Evolutionary conservation across 1,140 invertebrate genomes (phyloP).

Genomic region (Zaprionus ornatus): DNA sequence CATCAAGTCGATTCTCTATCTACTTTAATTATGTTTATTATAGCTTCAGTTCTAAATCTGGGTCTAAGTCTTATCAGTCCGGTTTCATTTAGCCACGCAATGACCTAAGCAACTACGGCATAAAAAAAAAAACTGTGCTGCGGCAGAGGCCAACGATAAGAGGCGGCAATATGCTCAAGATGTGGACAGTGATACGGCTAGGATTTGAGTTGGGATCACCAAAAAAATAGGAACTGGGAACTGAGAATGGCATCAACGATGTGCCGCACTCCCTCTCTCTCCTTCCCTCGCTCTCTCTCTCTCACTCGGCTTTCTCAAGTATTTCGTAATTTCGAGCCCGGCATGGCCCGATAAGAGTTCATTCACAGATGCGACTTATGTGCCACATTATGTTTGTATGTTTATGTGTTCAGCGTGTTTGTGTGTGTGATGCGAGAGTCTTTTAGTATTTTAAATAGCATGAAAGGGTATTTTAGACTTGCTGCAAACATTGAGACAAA

Average conservation of each 20-base stretch:
- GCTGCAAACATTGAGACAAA: not conserved
- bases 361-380: slow-evolving; percentile 64
- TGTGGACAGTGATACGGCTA: slow-evolving; percentile 39
- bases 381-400: slow-evolving; percentile 7
- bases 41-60: slow-evolving; percentile 24
- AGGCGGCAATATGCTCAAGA: slow-evolving; percentile 25
- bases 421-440: not conserved
- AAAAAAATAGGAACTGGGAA: not conserved
- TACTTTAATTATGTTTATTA: slow-evolving; percentile 7
- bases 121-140: slow-evolving; percentile 55
- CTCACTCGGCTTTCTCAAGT: slow-evolving; percentile 21
- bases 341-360: slow-evolving; percentile 69
- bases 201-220: slow-evolving; percentile 10
- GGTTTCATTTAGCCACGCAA: slow-evolving; percentile 36
- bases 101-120: slow-evolving; percentile 17
- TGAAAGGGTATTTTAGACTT: not conserved
- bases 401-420: not conserved
- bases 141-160: slow-evolving; percentile 49
- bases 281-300: not conserved
- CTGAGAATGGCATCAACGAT: not conserved
- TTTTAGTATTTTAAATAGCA: not conserved
- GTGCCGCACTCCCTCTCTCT: not conserved
- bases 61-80: slow-evolving; percentile 46
- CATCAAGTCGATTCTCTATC: not conserved
- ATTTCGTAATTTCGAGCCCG: slow-evolving; percentile 64